A percentile compares a stretch with the other conserved stretches of the same genome.
phyloP scores from a whole-genome alignment of 2,888 invertebrate species.

The Paralinhomoeus sp. region DNA sequence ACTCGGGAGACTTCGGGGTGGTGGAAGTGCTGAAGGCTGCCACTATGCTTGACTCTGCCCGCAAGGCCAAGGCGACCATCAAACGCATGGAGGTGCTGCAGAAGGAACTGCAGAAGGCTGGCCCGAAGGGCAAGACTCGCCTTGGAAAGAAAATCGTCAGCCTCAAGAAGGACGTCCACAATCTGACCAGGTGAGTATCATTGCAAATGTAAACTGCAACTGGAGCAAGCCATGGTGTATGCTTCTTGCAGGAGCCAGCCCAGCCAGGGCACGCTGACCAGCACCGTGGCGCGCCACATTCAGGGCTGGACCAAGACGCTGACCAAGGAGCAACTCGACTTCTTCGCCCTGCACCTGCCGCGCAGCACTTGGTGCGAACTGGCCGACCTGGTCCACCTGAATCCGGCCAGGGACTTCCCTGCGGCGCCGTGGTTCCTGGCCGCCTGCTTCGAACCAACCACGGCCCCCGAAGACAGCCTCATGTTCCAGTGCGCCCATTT shows the following conservation, averaged over 20 bases:
- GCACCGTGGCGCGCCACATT: slow-evolving; percentile 23
- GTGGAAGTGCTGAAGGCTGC: slow-evolving; percentile 1
- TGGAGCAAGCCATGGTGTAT: too few species aligned
- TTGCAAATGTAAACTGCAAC: too few species aligned
- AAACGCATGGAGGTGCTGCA: slow-evolving; percentile 1
- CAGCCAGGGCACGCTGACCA: slow-evolving; percentile 21
- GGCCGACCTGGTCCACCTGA: slow-evolving; percentile 27
- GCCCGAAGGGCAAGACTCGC: slow-evolving; percentile 1
- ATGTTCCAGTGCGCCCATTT: slow-evolving; percentile 17
- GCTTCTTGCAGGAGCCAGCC: background rate
- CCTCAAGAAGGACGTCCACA: background rate
- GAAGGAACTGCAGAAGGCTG: background rate
- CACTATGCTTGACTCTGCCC: background rate
- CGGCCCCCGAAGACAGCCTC: slow-evolving; percentile 21
- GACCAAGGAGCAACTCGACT: slow-evolving; percentile 23
- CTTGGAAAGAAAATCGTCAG: background rate
- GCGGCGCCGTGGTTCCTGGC: slow-evolving; percentile 25
- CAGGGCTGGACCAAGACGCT: slow-evolving; percentile 21
- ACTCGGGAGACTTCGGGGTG: background rate
- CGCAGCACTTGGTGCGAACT: slow-evolving; percentile 26
- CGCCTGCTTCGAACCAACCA: slow-evolving; percentile 3
- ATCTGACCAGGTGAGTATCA: background rate
- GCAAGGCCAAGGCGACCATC: background rate
- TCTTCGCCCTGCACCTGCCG: slow-evolving; percentile 25
- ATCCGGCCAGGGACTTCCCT: slow-evolving; percentile 26